Percentiles rank a stretch among this genome's conserved stretches.
Conservation (phyloP, 2,797 vertebrate genomes). For the Microcaecilia unicolor region DNA sequence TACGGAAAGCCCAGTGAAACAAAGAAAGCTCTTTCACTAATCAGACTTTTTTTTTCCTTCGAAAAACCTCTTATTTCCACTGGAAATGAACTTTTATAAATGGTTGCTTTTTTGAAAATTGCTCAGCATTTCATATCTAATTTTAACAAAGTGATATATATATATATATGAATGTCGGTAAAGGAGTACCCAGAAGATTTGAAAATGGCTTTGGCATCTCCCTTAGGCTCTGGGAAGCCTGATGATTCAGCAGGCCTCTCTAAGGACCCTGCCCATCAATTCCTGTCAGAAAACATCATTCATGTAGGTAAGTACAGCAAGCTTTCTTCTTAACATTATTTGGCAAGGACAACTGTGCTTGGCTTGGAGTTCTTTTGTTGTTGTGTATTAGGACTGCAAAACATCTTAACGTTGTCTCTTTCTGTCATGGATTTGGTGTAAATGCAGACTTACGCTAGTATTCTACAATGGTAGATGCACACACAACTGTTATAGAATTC, state of each 20-base stretch:
- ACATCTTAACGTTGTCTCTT: no score
- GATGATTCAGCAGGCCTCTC: not conserved
- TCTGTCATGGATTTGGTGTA: no score
- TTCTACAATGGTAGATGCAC: no score
- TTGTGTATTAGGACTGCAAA: no score
- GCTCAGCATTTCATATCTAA: not conserved
- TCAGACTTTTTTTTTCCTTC: no score
- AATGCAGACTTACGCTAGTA: no score
- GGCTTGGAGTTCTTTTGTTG: no score
- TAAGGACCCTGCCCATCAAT: no score
- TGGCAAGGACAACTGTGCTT: no score
- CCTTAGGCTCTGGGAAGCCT: conserved; percentile 6
- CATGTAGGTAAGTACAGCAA: conserved; percentile 20
- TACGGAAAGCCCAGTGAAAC: not conserved
- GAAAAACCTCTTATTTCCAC: not conserved
- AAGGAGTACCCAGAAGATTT: not conserved
- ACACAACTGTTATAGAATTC: no score
- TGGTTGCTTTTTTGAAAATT: not conserved
- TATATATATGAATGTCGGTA: no score
- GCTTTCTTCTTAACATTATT: not conserved
- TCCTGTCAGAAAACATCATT: conserved; percentile 31
- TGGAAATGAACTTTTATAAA: not conserved
- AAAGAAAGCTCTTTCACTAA: no score
- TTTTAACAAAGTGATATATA: not conserved
- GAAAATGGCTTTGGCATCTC: conserved; percentile 13